These are phyloP conservation scores for Cnemophilus loriae DNA, from an alignment of 2,113 vertebrate genomes.

Conservation along the genomic window DNA sequence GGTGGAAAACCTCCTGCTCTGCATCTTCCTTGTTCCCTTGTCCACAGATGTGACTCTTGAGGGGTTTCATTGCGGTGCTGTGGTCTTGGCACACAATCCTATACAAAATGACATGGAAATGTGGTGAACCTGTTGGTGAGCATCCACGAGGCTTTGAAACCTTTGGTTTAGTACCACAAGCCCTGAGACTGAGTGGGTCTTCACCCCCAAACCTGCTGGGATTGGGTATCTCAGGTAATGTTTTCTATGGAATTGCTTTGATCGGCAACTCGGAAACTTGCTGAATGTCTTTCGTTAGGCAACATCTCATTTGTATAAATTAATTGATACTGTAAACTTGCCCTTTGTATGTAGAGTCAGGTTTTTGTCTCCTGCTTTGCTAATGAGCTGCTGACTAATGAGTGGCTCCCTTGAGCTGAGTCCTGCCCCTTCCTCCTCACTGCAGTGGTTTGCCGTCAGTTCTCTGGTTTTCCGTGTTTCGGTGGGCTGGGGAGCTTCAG, in stretches of 20 bases:
- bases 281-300: rapidly evolving
- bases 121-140: not conserved
- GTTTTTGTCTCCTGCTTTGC: not conserved
- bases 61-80: not conserved
- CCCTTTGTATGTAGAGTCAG: not conserved
- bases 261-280: rapidly evolving
- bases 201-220: not conserved
- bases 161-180: not conserved
- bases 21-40: not conserved
- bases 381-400: not conserved
- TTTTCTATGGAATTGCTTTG: rapidly evolving
- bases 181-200: not conserved
- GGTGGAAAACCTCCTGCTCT: not conserved
- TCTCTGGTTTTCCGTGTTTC: not conserved
- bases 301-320: not conserved
- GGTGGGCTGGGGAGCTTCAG: not conserved
- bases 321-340: not conserved
- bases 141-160: not conserved
- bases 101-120: rapidly evolving
- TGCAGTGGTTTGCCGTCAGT: not conserved
- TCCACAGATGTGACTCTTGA: not conserved
- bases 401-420: not conserved
- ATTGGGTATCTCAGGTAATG: not conserved
- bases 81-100: not conserved
- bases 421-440: not conserved